Evolutionary conservation across 2,888 invertebrate species (phyloP).

Genomic region (Ptilodon capucinus): DNA sequence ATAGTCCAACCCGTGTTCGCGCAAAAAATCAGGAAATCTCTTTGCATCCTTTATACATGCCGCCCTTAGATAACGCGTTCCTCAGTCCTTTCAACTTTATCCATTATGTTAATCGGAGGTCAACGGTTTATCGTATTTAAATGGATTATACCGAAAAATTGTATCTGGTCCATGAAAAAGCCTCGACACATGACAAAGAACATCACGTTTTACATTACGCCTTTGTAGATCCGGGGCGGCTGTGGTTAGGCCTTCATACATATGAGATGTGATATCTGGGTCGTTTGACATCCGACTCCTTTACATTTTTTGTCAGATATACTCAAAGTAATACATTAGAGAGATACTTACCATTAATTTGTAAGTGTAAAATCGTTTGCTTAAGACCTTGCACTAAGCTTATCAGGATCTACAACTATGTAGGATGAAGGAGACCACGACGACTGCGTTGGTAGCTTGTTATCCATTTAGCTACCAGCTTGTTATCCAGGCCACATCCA

Average conservation of each 20-base stretch:
- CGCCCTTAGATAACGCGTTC: slow-evolving; percentile 61
- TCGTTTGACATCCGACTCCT: slow-evolving; percentile 17
- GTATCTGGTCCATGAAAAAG: slow-evolving; percentile 40
- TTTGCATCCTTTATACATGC: slow-evolving; percentile 58
- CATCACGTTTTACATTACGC: slow-evolving; percentile 17
- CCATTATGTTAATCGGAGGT: slow-evolving; percentile 71
- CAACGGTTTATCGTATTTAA: slow-evolving; percentile 63
- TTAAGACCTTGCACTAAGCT: too few species aligned
- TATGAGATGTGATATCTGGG: slow-evolving; percentile 2
- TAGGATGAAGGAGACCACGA: too few species aligned
- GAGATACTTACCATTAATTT: neutral
- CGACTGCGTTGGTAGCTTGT: too few species aligned
- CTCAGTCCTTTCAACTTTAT: slow-evolving; percentile 66
- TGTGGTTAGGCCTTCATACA: slow-evolving; percentile 17
- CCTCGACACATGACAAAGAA: slow-evolving; percentile 37
- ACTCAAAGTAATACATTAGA: neutral
- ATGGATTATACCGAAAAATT: slow-evolving; percentile 60
- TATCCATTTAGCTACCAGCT: too few species aligned
- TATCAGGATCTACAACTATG: too few species aligned
- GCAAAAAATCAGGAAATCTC: slow-evolving; percentile 58
- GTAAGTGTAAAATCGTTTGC: too few species aligned
- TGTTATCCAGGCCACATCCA: too few species aligned
- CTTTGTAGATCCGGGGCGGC: slow-evolving; percentile 20
- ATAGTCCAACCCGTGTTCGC: slow-evolving; percentile 60
- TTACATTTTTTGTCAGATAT: slow-evolving; percentile 1